These are phyloP conservation scores for Serilophus lunatus DNA, from an alignment of 2,113 vertebrate genomes.

Conservation along the genomic window DNA sequence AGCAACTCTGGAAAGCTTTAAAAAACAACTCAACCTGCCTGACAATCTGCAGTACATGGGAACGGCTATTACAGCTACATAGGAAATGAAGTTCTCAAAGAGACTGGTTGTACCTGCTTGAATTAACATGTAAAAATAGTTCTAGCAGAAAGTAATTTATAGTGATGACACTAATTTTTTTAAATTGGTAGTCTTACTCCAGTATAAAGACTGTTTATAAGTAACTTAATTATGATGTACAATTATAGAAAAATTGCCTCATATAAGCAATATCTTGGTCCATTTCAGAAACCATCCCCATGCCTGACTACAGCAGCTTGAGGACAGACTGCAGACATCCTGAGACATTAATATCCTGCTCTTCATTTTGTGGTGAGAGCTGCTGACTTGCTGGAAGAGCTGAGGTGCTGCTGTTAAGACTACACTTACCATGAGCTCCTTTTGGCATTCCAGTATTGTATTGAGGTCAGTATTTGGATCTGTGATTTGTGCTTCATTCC, in stretches of 20 bases:
- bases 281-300: background rate
- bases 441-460: slow-evolving; percentile 64
- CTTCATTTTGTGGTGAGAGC: background rate
- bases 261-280: background rate
- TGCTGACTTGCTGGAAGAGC: background rate
- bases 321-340: background rate
- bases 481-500: slow-evolving; percentile 50
- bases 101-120: background rate
- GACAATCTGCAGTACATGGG: background rate
- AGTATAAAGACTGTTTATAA: background rate
- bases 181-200: background rate
- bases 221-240: background rate
- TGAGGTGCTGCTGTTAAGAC: background rate
- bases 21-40: background rate
- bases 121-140: background rate
- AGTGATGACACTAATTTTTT: background rate
- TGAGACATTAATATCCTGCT: background rate
- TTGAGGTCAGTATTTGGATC: slow-evolving; percentile 41
- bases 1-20: background rate
- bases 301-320: background rate
- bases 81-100: background rate
- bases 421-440: slow-evolving; percentile 76
- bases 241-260: background rate
- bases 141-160: background rate
- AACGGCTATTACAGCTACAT: background rate